Evolutionary conservation across 2,888 invertebrate species (phyloP).

Genomic region (Adelphocoris suturalis): DNA sequence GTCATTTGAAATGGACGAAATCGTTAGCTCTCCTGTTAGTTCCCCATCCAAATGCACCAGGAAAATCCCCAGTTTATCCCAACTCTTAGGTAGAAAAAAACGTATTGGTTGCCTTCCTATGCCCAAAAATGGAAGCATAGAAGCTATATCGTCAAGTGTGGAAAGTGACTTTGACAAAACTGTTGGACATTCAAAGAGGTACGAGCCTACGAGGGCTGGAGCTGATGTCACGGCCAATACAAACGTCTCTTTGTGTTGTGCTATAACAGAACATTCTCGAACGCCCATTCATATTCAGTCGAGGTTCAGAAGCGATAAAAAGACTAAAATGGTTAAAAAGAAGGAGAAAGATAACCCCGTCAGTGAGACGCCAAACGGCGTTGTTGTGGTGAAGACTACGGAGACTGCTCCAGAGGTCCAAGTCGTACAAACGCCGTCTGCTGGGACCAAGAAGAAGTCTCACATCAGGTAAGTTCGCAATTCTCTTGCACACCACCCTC

Average conservation of each 20-base stretch:
- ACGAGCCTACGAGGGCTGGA: slow-evolving; percentile 55
- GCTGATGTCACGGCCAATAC: slow-evolving; percentile 72
- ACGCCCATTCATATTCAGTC: slow-evolving; percentile 78
- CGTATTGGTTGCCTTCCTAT: slow-evolving; percentile 78
- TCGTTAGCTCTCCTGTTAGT: slow-evolving; percentile 49
- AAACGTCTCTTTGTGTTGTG: slow-evolving; percentile 78
- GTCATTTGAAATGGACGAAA: slow-evolving; percentile 54
- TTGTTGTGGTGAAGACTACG: slow-evolving; percentile 41
- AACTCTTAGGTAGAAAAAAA: slow-evolving; percentile 79
- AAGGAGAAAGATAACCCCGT: slow-evolving; percentile 70
- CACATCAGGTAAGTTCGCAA: slow-evolving; percentile 64
- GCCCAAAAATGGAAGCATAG: slow-evolving; percentile 76
- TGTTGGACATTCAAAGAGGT: slow-evolving; percentile 44
- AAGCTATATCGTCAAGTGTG: slow-evolving; percentile 68
- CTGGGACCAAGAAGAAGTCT: slow-evolving; percentile 67
- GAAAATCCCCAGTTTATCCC: slow-evolving; percentile 78
- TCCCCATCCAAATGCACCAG: slow-evolving; percentile 66
- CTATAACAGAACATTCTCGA: slow-evolving; percentile 79
- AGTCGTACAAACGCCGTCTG: slow-evolving; percentile 19
- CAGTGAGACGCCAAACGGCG: slow-evolving; percentile 69
- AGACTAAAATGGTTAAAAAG: slow-evolving; percentile 71
- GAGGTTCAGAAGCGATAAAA: slow-evolving; percentile 75
- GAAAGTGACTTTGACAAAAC: slow-evolving; percentile 37
- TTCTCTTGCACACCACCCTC: no score
- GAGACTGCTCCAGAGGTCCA: slow-evolving; percentile 28